These are phyloP conservation scores for Cephonodes hylas DNA, from an alignment of 2,888 invertebrate species.

Conservation along the genomic window DNA sequence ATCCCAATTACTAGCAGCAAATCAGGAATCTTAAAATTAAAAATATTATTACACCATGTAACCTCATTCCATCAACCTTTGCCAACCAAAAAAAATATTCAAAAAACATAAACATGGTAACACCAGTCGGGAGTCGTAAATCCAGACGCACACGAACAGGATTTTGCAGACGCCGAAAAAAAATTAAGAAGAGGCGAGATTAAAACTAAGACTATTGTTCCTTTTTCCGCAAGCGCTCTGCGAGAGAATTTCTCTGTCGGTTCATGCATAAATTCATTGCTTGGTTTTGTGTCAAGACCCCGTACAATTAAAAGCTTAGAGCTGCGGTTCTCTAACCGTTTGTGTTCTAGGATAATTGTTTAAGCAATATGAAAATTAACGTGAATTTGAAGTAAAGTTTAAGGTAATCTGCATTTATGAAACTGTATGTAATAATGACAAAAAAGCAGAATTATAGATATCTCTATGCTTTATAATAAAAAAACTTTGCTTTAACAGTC, in stretches of 20 bases:
- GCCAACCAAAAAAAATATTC: not conserved
- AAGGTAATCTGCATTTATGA: too few species aligned
- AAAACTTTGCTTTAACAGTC: too few species aligned
- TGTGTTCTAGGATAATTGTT: not conserved
- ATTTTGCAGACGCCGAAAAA: slow-evolving; percentile 53
- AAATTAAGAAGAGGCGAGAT: slow-evolving; percentile 53
- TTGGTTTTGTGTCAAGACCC: slow-evolving; percentile 56
- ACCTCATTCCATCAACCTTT: not conserved
- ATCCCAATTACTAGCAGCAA: not conserved
- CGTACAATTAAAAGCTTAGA: slow-evolving; percentile 71
- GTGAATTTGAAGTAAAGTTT: too few species aligned
- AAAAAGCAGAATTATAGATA: too few species aligned
- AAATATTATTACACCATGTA: not conserved
- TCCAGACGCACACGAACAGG: slow-evolving; percentile 65
- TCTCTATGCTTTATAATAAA: too few species aligned
- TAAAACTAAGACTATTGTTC: slow-evolving; percentile 79
- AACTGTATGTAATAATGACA: too few species aligned
- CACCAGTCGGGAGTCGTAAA: slow-evolving; percentile 30
- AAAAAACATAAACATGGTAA: slow-evolving; percentile 14
- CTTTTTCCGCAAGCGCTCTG: slow-evolving; percentile 48
- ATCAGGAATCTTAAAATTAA: not conserved
- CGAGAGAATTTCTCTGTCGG: slow-evolving; percentile 62
- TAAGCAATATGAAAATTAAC: not conserved
- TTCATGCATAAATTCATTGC: slow-evolving; percentile 80
- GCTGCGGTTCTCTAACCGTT: not conserved